A percentile compares a stretch with the other conserved stretches of the same genome.
phyloP scores from a whole-genome alignment of 2,888 invertebrate species.

The Artemia sp. region DNA sequence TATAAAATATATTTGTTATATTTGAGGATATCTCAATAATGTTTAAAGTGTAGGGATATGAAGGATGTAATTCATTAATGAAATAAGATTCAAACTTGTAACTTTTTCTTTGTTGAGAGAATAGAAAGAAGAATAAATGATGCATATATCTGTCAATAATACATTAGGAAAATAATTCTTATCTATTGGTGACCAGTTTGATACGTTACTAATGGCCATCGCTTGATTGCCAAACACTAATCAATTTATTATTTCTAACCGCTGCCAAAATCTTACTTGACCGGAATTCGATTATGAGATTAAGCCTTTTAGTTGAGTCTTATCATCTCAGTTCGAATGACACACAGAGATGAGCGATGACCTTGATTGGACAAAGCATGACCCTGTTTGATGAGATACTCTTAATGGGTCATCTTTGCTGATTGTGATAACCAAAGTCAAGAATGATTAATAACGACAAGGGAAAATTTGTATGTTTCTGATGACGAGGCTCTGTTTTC shows the following conservation, averaged over 20 bases:
- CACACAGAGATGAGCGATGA: conserved; percentile 14
- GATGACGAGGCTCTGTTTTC: no score
- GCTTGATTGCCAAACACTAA: conserved; percentile 14
- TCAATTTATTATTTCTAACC: conserved; percentile 14
- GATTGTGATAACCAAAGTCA: conserved; percentile 14
- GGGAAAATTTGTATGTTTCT: no score
- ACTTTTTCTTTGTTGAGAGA: no score
- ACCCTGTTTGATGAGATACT: conserved; percentile 8
- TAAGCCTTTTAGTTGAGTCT: conserved; percentile 4
- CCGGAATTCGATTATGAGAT: conserved; percentile 15
- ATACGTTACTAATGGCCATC: not conserved
- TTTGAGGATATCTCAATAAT: no score
- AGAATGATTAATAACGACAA: not conserved
- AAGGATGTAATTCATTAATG: no score
- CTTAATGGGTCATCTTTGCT: conserved; percentile 16
- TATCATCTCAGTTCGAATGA: conserved; percentile 2
- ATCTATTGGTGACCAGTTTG: not conserved
- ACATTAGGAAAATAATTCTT: no score
- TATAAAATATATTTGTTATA: no score
- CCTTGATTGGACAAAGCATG: conserved; percentile 8
- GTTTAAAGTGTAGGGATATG: no score
- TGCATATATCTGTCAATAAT: no score
- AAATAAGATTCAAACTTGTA: no score
- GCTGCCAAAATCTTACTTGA: conserved; percentile 15
- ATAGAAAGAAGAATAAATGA: no score